Evolutionary conservation across 2,113 vertebrate species (phyloP).

Genomic region (Nothobranchius kuhntae): DNA sequence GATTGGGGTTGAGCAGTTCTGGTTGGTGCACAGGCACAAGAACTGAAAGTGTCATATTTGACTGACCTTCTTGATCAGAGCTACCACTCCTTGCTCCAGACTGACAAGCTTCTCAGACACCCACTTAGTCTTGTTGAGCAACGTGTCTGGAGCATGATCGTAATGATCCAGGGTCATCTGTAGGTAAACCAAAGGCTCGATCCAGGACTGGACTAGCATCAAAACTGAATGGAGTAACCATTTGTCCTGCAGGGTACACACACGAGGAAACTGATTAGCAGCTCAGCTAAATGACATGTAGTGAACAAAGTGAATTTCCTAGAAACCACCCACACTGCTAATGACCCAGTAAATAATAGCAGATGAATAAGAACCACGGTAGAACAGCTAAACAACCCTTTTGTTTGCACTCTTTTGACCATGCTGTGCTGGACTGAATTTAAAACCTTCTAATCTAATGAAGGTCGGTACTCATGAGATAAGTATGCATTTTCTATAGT

Average conservation of each 20-base stretch:
- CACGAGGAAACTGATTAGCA: not conserved
- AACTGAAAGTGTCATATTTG: no score
- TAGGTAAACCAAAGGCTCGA: constrained; percentile 75
- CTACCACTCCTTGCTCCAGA: constrained; percentile 77
- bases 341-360: not conserved
- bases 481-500: not conserved
- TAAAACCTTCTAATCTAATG: not conserved
- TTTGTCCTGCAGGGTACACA: constrained; percentile 62
- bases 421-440: constrained; percentile 4
- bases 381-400: constrained; percentile 7
- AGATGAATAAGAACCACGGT: constrained; percentile 5
- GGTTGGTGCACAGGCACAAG: no score
- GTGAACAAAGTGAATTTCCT: not conserved
- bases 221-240: constrained; percentile 78
- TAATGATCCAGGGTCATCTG: constrained; percentile 73
- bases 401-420: constrained; percentile 17
- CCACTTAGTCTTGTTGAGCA: constrained; percentile 81
- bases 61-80: constrained; percentile 77
- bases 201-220: constrained; percentile 78
- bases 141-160: constrained; percentile 62
- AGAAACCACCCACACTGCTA: not conserved
- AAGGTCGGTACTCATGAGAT: not conserved
- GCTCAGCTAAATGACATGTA: not conserved
- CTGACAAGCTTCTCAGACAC: constrained; percentile 78
- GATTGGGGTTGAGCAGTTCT: no score